Conservation (phyloP, 2,113 vertebrate genomes). For the Willisornis vidua region DNA sequence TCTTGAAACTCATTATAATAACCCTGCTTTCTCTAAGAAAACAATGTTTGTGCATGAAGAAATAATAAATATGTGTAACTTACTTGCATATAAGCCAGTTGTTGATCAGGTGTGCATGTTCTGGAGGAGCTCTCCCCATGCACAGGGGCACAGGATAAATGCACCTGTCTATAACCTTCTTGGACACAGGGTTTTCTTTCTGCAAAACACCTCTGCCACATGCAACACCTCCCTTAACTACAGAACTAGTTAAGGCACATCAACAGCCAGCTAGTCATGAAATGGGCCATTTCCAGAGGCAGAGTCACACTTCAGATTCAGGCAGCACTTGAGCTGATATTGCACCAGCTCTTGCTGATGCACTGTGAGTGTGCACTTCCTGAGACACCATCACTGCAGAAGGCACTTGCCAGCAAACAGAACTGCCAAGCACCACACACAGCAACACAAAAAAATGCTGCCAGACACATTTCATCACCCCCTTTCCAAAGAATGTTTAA, state of each 20-base stretch:
- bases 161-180: too few species aligned
- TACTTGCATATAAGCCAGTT: too few species aligned
- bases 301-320: background rate
- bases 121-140: too few species aligned
- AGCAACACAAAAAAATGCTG: background rate
- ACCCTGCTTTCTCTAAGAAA: too few species aligned
- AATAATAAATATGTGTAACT: too few species aligned
- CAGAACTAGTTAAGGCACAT: background rate
- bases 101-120: too few species aligned
- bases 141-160: too few species aligned
- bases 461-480: background rate
- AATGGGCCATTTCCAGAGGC: background rate
- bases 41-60: too few species aligned
- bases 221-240: background rate
- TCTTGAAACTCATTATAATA: too few species aligned
- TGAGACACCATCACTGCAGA: background rate
- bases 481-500: background rate
- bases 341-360: background rate
- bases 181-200: too few species aligned
- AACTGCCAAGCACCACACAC: background rate
- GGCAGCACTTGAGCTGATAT: background rate
- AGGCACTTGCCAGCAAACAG: background rate
- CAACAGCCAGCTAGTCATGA: background rate
- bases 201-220: background rate
- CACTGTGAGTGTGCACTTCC: background rate